These are phyloP conservation scores for Monopis laevigella DNA, from an alignment of 2,888 invertebrate species.

Conservation along the genomic window DNA sequence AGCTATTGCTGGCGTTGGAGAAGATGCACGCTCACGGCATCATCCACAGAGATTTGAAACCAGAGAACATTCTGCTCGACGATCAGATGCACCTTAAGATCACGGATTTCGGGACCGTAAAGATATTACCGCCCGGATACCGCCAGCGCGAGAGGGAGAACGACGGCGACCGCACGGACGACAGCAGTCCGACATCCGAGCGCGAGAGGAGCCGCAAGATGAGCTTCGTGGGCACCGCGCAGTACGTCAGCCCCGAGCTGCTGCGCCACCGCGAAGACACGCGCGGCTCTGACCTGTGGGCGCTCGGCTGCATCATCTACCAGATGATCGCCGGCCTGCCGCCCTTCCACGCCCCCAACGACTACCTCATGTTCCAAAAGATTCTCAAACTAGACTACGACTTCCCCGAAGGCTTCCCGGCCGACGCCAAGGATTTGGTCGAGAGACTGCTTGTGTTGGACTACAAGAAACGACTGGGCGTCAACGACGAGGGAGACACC, in stretches of 20 bases:
- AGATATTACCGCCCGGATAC: constrained; percentile 70
- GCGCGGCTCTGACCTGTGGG: constrained; percentile 94
- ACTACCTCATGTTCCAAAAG: constrained; percentile 96
- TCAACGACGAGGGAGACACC: constrained; percentile 72
- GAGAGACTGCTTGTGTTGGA: constrained; percentile 85
- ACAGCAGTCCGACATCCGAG: constrained; percentile 33
- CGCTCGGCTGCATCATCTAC: constrained; percentile 94
- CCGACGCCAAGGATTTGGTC: constrained; percentile 87
- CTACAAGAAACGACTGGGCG: constrained; percentile 83
- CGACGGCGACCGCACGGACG: constrained; percentile 26
- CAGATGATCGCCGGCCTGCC: constrained; percentile 96
- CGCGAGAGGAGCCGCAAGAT: constrained; percentile 70
- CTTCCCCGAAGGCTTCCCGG: constrained; percentile 91
- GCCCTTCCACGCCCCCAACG: constrained; percentile 91
- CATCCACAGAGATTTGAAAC: constrained; percentile 96
- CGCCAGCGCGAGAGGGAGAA: constrained; percentile 26
- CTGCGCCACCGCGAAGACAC: constrained; percentile 81
- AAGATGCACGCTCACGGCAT: constrained; percentile 89
- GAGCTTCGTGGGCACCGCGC: constrained; percentile 98
- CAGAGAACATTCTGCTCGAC: constrained; percentile 96
- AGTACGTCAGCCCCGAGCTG: constrained; percentile 98
- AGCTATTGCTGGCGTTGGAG: constrained; percentile 91
- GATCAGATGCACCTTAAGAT: constrained; percentile 96
- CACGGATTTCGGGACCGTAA: constrained; percentile 97
- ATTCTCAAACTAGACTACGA: constrained; percentile 90